Conservation (phyloP, 2,113 vertebrate species). For the Pungitius pungitius region DNA sequence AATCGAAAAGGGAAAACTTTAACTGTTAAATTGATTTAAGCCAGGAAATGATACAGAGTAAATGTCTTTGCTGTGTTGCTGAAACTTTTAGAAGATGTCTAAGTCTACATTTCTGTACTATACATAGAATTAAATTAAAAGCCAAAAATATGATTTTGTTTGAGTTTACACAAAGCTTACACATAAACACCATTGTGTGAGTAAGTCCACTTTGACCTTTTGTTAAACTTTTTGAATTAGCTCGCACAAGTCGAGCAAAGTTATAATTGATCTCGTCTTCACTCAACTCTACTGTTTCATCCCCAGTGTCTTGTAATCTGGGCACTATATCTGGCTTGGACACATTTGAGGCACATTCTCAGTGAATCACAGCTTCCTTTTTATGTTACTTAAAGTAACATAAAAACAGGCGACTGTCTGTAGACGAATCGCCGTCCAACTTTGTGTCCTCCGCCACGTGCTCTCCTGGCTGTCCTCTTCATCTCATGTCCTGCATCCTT, state of each 20-base stretch:
- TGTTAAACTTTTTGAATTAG: slow-evolving; percentile 30
- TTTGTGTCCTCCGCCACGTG: neutral
- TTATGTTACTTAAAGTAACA: slow-evolving; percentile 27
- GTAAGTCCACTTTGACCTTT: slow-evolving; percentile 23
- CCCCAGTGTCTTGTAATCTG: neutral
- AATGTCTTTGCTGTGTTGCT: no score
- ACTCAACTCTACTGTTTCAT: slow-evolving; percentile 13
- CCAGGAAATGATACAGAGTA: no score
- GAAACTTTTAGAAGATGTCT: neutral
- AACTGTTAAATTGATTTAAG: neutral
- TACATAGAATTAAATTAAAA: neutral
- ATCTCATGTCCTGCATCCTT: neutral
- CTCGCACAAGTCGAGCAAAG: slow-evolving; percentile 20
- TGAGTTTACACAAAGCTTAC: neutral
- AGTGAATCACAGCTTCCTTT: slow-evolving; percentile 18
- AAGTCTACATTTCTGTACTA: neutral
- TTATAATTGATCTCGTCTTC: slow-evolving; percentile 35
- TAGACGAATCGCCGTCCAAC: slow-evolving; percentile 1
- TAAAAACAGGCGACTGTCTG: slow-evolving; percentile 17
- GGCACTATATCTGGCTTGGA: slow-evolving; percentile 4
- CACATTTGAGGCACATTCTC: slow-evolving; percentile 3
- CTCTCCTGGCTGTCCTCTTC: neutral
- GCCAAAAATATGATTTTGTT: neutral
- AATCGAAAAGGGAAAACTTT: neutral
- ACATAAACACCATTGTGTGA: neutral